These are phyloP conservation scores for Melieria crassipennis DNA, from an alignment of 2,888 invertebrate species.

Conservation along the genomic window DNA sequence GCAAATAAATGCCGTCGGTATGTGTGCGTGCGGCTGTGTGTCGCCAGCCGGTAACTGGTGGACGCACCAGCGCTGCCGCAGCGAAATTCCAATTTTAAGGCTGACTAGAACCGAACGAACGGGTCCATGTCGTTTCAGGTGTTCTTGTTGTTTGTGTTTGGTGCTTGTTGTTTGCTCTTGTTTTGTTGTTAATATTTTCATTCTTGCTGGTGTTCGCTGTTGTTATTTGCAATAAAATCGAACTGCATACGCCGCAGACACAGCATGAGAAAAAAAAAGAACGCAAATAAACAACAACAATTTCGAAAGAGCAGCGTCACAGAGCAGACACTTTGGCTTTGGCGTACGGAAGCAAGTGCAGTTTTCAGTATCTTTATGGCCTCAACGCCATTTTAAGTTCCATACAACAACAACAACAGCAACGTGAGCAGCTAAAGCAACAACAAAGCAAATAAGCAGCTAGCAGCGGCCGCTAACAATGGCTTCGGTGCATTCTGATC, in stretches of 20 bases:
- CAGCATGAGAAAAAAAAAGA: conserved; percentile 6
- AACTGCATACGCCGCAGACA: conserved; percentile 28
- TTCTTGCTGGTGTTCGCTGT: conserved; percentile 1
- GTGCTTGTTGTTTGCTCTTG: not conserved
- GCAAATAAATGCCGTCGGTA: conserved; percentile 35
- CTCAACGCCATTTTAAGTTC: conserved; percentile 21
- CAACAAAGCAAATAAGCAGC: not conserved
- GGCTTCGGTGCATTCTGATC: not conserved
- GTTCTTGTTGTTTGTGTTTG: not conserved
- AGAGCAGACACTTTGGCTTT: not conserved
- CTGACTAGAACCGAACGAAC: conserved; percentile 50
- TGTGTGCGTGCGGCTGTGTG: conserved; percentile 8
- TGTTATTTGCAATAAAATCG: conserved; percentile 34
- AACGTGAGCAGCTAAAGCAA: not conserved
- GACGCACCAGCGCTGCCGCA: not conserved
- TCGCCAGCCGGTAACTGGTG: not conserved
- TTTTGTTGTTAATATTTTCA: not conserved
- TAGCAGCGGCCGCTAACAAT: not conserved
- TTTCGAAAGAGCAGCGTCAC: conserved; percentile 5
- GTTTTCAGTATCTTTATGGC: conserved; percentile 24
- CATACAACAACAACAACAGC: not conserved
- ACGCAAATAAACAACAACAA: conserved; percentile 8
- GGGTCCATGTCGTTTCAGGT: no score
- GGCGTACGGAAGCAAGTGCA: conserved; percentile 16
- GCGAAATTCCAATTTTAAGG: conserved; percentile 55